phyloP scores from a whole-genome alignment of 2,888 invertebrate genomes.

The Pardosa pseudoannulata region DNA sequence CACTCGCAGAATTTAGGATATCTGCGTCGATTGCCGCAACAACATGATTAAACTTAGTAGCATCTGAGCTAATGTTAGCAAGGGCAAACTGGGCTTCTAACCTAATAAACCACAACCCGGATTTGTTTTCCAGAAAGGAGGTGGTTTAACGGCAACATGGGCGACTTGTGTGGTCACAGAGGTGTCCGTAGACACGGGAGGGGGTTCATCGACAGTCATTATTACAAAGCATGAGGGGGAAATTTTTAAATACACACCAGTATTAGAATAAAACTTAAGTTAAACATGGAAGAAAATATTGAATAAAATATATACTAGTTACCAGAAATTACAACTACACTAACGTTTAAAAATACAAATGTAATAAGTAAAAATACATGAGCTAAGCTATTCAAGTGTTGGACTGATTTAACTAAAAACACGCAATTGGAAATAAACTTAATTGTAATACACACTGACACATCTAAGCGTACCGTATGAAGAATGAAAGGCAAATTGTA shows the following conservation, averaged over 20 bases:
- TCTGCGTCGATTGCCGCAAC: background rate
- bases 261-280: no score
- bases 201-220: background rate
- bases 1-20: background rate
- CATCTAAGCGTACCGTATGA: no score
- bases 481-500: no score
- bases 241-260: background rate
- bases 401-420: no score
- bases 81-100: background rate
- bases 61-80: no score
- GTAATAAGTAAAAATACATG: no score
- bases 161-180: background rate
- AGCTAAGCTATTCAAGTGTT: no score
- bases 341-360: no score
- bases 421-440: no score
- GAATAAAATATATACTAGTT: no score
- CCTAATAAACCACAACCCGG: background rate
- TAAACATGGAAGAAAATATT: background rate
- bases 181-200: background rate
- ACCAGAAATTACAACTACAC: no score
- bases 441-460: no score
- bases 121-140: slow-evolving; percentile 16
- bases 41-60: slow-evolving; percentile 9
- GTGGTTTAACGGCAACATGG: slow-evolving; percentile 12
- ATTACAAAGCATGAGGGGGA: background rate